Evolutionary conservation across 2,888 invertebrate genomes (phyloP), one percentile per base, ranked within the genome.

Genomic region (Lathronympha strigana): DNA sequence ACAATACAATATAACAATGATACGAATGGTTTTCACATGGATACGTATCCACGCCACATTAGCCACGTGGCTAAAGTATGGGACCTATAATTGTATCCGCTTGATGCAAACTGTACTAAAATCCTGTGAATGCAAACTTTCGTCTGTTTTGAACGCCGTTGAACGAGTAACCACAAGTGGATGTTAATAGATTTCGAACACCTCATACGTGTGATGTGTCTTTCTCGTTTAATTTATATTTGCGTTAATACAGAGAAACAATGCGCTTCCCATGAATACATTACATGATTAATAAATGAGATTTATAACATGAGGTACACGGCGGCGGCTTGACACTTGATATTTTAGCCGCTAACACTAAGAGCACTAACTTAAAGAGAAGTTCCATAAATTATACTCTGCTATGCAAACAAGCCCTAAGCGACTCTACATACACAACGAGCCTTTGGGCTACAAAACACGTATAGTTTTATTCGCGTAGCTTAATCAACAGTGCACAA

Each of bases 371-470:
- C 67, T 53, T 63, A 62, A 57, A 51, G 68, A 71, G 68, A 60
- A 36, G 53, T 63, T 58, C 50, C 63, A 71, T 73, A 72, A 76
- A 67, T 72, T 69, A 71, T 67, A 69, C 75, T 79, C 66, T 66
- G 67, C 71, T 76, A 78, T 76, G 78, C 79, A 77, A 82, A 84
- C 78, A 81, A 79, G 76, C 74, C 77, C 74, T 75, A 68, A 83
- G 80, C 78, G 80, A 73, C 81, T 78, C 79, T 79, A 78, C 72
- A 74, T 76, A 70, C 74, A 51, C 21, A 25, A 51, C 28, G 15
- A 62, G 45, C 54, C 8, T 33, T 47, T 53, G 21, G n/a, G 21
- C 21, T 33, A 21, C 9, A 23, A 38, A 36, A 38, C 0, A 53
- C 21, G 6, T n/a, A 19, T 13, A 19, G 33, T 31, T 33, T 31